Percentiles rank a stretch among this genome's conserved stretches.
Evolutionary conservation across 2,888 invertebrate species (phyloP).

Genomic region (Habrosyne pyritoides): DNA sequence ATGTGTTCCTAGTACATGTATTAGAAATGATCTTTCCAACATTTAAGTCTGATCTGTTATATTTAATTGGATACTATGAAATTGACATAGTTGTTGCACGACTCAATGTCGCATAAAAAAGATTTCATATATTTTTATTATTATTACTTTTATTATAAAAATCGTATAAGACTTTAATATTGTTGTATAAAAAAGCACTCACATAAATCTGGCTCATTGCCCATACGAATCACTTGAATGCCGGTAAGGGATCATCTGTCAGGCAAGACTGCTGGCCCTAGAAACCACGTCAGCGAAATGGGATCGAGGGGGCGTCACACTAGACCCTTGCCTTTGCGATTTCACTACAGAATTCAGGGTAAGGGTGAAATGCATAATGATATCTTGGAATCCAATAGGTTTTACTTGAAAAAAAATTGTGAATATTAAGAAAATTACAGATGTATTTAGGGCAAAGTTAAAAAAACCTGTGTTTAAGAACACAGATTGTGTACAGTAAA

Average conservation of each 20-base stretch:
- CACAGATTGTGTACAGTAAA: no score
- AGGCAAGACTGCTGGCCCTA: conserved; percentile 25
- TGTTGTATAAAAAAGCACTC: neutral
- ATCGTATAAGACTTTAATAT: neutral
- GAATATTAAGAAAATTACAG: no score
- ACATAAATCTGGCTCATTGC: conserved; percentile 10
- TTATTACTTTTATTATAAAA: no score
- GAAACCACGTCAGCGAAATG: conserved; percentile 34
- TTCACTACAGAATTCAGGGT: conserved; percentile 10
- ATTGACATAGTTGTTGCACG: no score
- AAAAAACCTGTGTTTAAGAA: no score
- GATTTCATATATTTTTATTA: no score
- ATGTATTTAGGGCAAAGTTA: no score
- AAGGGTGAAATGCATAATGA: conserved; percentile 19
- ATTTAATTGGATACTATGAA: no score
- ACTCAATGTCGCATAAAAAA: no score
- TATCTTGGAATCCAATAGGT: conserved; percentile 5
- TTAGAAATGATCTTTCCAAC: no score
- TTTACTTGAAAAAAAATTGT: conserved; percentile 9
- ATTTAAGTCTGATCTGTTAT: no score
- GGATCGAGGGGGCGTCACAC: conserved; percentile 33
- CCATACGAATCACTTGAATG: conserved; percentile 33
- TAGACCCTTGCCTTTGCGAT: conserved; percentile 13
- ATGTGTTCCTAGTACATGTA: no score
- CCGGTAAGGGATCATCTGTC: conserved; percentile 27